Base-by-base conservation (phyloP, 2,888 invertebrate species). In the Synanthedon tipuliformis region DNA sequence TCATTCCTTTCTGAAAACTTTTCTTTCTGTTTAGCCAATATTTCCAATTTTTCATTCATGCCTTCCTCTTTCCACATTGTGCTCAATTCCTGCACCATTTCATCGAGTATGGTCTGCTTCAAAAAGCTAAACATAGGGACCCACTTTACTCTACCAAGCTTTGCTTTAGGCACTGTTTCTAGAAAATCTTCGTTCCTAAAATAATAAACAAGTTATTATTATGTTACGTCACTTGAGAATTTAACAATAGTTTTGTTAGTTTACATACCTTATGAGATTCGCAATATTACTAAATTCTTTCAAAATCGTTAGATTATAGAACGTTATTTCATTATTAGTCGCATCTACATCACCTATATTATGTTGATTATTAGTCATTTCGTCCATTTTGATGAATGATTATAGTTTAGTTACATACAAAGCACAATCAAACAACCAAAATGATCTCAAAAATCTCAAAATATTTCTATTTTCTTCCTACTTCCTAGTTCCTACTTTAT, bases 31-130 rank as follows among this genome's bases (percentile, higher is more conserved):
- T 78, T 78, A 57, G 83, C 81, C 45, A 85, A 64, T 50, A 68
- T 58, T 57, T 80, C 81, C 45, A 84, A 60, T 60, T 85, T 88
- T 48, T 73, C 67, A 12, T 73, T 68, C 75, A 88, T 82, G 55
- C 80, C 75, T 62, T 88, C 87, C 59, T 78, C 78, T 55, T 78
- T 69, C 88, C 88, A 88, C 84, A 88, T 81, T 3, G 73, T 65
- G 59, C 68, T 75, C 50, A 86, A 59, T 62, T 87, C 85, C 56
- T 82, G 77, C 7, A 82, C 68, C 77, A 88, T 81, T 59, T 81
- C 82, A 57, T 79, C 75, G 10, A 78, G 66, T 50, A 88, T 79
- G 3, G 73, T 69, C 66, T 83, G 79, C 62, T 85, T 86, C 53
- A 88, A 62, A 56, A 73, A 81, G 56, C 83, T 76, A 55, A 86